Evolutionary conservation across 2,113 vertebrate genomes (phyloP), one percentile per base, ranked within the genome.

Genomic region (Microcebus ravelobensis): DNA sequence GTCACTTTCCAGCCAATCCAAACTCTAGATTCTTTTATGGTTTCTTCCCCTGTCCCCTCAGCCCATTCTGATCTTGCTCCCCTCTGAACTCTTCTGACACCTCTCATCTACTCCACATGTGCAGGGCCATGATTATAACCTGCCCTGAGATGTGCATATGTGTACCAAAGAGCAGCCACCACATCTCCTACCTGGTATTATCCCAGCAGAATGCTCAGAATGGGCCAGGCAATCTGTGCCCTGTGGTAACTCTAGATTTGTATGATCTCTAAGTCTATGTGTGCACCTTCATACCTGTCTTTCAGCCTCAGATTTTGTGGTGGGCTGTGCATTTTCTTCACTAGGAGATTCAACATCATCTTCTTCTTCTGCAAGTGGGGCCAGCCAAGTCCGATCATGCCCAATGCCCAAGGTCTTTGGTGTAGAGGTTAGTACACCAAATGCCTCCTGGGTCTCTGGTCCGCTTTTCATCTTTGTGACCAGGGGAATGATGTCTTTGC

Each of bases 361-460:
- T 91, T 99, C 99, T 93, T 98, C 98, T 23, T 99, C 98, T 11
- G 99, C 98, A 12, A 99, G 97, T 98, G 90, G 99, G 98, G 93
- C 99, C 98, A 86, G 95, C 59, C 34, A 52, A 59, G 81, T 57
- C 84, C 21, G 0, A 25, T 71, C 45, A 0, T 50, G 29, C 10
- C 50, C 73, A 0, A 23, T 0, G 23, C 6, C 21, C 48, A 65
- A 50, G n/a, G 42, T 39, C 39, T 52, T 70, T 21, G 89, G 57
- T 48, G 55, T 36, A 81, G 45, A 74, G 74, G 8, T 61, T 5
- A 11, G 31, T 81, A 61, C 31, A 12, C 57, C 74, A 27, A 55
- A 34, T 12, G 90, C 36, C 98, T 98, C 83, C 97, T 94, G 67
- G 91, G 23, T 36, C 97, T 98, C 48, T 94, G 93, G 59, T 5